Evolutionary conservation across 2,113 vertebrate genomes (phyloP), one percentile per base, ranked within the genome.

Genomic region (Oenanthe oenanthe): DNA sequence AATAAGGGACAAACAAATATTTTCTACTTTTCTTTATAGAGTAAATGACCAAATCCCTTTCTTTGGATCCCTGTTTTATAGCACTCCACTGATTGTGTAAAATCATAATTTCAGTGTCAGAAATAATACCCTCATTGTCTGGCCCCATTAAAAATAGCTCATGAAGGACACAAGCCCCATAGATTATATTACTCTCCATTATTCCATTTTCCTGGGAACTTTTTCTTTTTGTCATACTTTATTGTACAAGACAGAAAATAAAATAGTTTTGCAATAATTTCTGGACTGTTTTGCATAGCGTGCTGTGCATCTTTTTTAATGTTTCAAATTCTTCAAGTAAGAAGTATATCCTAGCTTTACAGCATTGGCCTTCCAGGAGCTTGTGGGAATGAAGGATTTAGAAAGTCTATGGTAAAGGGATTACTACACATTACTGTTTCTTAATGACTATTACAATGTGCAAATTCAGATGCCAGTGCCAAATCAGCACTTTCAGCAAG

Each of bases 241-340:
- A 40, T 72, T 93, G 21, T 84, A 75, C 4, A 61, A 66, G 40
- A 58, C 36, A 85, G 51, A 89, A 72, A 95, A 90, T 51, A 86
- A 92, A 93, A 81, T 13, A 62, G 14, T 47, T 96, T 58, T 89
- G 67, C 17, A 80, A 78, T 71, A 17, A 74, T 89, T 87, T 94
- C 78, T 79, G 47, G 25, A 21, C 38, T 72, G 22, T 88, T 89
- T 94, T 90, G 54, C 28, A 70, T 68, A 78, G 42, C 47, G 17
- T 66, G 13, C 40, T 28, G 10, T 83, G 29, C 6, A 1, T 76
- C 5, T 48, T 78, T 91, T 80, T 91, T 50, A 61, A 67, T 82
- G 28, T 91, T 79, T 83, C 43, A 88, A 75, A 94, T 85, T 79
- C 53, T 93, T 90, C 51, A 89, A 90, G 84, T 32, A 79, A 93